Evolutionary conservation across 2,113 vertebrate species (phyloP).

Genomic region (Triplophysa dalaica): DNA sequence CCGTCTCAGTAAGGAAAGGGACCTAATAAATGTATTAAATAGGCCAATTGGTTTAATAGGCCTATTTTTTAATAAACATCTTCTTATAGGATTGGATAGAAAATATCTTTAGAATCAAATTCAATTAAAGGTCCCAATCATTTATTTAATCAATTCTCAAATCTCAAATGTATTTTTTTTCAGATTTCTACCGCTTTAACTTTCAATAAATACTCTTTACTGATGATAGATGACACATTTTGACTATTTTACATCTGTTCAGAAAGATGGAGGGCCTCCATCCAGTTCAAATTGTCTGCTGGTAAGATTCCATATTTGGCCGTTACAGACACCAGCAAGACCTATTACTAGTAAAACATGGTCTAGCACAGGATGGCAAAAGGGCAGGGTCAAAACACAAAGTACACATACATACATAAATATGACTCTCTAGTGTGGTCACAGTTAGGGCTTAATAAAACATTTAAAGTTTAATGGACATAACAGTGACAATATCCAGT

Average conservation of each 20-base stretch:
- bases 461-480: constrained; percentile 13
- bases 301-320: constrained; percentile 20
- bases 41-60: too few species aligned
- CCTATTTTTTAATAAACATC: too few species aligned
- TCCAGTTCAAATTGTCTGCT: not conserved
- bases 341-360: not conserved
- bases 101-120: too few species aligned
- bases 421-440: not conserved
- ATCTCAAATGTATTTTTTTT: not conserved
- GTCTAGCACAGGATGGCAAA: constrained; percentile 28
- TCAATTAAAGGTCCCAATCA: too few species aligned
- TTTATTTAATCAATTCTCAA: not conserved
- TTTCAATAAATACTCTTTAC: not conserved
- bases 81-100: too few species aligned
- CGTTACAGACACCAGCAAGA: constrained; percentile 5
- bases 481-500: constrained; percentile 10
- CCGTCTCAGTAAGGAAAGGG: too few species aligned
- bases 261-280: not conserved
- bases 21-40: too few species aligned
- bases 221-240: not conserved
- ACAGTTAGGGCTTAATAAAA: constrained; percentile 19
- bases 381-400: not conserved
- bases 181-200: not conserved
- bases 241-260: constrained; percentile 1
- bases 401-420: constrained; percentile 6